phyloP scores from a whole-genome alignment of 2,888 invertebrate species.

The Agrotis exclamationis region DNA sequence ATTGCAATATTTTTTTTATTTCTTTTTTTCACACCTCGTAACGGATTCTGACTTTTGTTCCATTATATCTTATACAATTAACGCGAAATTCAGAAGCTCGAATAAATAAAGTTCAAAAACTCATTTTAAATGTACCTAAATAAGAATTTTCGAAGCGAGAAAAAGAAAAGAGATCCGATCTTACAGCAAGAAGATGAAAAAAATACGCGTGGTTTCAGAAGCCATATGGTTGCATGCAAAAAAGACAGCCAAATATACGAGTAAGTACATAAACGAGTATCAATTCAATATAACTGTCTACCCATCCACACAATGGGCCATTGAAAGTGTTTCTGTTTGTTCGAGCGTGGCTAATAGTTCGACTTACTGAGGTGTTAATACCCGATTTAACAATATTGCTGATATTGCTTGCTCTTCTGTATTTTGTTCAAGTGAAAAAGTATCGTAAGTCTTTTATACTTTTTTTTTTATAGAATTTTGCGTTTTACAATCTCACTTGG shows the following conservation, averaged over 20 bases:
- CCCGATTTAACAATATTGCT: slow-evolving; percentile 38
- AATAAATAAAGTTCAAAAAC: too few relatives aligned
- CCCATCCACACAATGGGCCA: slow-evolving; percentile 28
- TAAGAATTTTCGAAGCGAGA: too few relatives aligned
- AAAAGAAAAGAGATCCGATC: too few relatives aligned
- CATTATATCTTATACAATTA: too few relatives aligned
- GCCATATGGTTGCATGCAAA: slow-evolving; percentile 1
- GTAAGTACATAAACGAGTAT: slow-evolving; percentile 5
- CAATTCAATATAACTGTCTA: slow-evolving; percentile 34
- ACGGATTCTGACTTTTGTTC: too few relatives aligned
- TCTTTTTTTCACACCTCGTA: too few relatives aligned
- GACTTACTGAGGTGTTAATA: slow-evolving; percentile 47
- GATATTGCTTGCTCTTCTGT: slow-evolving; percentile 4
- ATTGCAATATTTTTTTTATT: too few relatives aligned
- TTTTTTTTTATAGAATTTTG: neutral
- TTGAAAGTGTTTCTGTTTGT: slow-evolving; percentile 43
- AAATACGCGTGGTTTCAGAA: neutral
- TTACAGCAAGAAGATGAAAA: too few relatives aligned
- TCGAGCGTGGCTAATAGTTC: slow-evolving; percentile 31
- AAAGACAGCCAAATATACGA: neutral
- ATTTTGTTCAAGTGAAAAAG: slow-evolving; percentile 11
- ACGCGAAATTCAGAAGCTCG: too few relatives aligned
- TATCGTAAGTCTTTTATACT: neutral
- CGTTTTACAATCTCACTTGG: too few relatives aligned
- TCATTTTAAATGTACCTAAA: too few relatives aligned